Percentiles rank a stretch among this genome's conserved stretches.
phyloP scores from a whole-genome alignment of 2,888 invertebrate species.

The Stenotaenia linearis region DNA sequence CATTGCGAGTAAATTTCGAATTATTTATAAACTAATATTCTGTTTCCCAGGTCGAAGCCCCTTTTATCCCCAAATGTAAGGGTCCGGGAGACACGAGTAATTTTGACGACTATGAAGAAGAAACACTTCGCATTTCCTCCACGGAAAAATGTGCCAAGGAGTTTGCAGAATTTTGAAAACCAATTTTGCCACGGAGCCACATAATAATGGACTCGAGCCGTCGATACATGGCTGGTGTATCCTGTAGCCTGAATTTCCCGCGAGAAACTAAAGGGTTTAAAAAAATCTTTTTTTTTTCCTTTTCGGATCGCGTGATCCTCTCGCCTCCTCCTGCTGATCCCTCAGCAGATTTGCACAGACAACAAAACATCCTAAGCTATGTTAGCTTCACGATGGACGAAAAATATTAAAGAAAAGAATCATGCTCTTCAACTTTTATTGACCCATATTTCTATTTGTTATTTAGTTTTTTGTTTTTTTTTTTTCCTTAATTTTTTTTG shows the following conservation, averaged over 20 bases:
- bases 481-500: not conserved
- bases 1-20: not conserved
- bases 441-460: not conserved
- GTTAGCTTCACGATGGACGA: conserved; percentile 22
- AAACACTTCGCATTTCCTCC: conserved; percentile 94
- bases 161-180: conserved; percentile 82
- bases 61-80: conserved; percentile 97
- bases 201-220: not conserved
- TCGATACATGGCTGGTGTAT: conserved; percentile 1
- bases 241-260: conserved; percentile 24
- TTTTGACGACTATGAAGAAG: conserved; percentile 99
- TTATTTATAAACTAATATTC: conserved; percentile 1
- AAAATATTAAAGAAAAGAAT: not conserved
- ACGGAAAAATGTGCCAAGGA: conserved; percentile 99
- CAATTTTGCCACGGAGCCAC: not conserved
- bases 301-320: not conserved
- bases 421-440: conserved; percentile 14
- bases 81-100: conserved; percentile 99
- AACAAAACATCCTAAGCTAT: conserved; percentile 18
- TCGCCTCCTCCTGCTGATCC: conserved; percentile 17
- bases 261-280: conserved; percentile 11
- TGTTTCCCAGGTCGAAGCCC: conserved; percentile 74
- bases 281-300: not conserved
- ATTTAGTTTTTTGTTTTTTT: not conserved
- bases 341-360: conserved; percentile 21